These are phyloP conservation scores for Hedychridium roseum DNA, from an alignment of 2,888 invertebrate genomes.

Conservation along the genomic window DNA sequence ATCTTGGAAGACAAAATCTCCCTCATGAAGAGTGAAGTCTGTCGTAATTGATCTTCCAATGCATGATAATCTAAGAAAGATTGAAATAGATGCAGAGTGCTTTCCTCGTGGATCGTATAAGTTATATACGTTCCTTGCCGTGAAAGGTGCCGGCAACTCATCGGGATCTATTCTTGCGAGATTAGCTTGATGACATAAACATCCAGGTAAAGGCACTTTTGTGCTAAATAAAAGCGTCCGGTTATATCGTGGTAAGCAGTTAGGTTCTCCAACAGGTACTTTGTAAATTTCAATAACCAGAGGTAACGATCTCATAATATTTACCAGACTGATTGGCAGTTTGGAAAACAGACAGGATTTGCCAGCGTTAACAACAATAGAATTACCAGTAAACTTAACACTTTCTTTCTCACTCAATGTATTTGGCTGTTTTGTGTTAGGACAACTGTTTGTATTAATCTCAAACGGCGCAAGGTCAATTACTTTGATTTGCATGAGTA, in stretches of 20 bases:
- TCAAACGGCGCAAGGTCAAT: conserved; percentile 38
- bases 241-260: too few species aligned
- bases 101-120: conserved; percentile 28
- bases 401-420: conserved; percentile 5
- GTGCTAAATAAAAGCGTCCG: conserved; percentile 25
- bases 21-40: conserved; percentile 29
- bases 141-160: conserved; percentile 23
- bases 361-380: conserved; percentile 15
- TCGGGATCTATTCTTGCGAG: conserved; percentile 23
- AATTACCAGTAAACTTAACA: neutral
- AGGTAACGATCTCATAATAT: conserved; percentile 26
- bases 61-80: conserved; percentile 44
- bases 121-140: conserved; percentile 25
- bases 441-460: conserved; percentile 22
- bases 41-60: conserved; percentile 39
- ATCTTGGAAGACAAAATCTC: conserved; percentile 37
- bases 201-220: conserved; percentile 25
- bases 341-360: conserved; percentile 35
- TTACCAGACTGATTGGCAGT: conserved; percentile 26
- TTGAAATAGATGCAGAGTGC: conserved; percentile 37
- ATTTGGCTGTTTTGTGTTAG: neutral
- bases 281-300: conserved; percentile 25
- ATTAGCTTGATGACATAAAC: conserved; percentile 28
- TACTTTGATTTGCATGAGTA: conserved; percentile 35
- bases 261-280: neutral